Evolutionary conservation across 2,888 invertebrate species (phyloP).

Genomic region (Colletes collaris): DNA sequence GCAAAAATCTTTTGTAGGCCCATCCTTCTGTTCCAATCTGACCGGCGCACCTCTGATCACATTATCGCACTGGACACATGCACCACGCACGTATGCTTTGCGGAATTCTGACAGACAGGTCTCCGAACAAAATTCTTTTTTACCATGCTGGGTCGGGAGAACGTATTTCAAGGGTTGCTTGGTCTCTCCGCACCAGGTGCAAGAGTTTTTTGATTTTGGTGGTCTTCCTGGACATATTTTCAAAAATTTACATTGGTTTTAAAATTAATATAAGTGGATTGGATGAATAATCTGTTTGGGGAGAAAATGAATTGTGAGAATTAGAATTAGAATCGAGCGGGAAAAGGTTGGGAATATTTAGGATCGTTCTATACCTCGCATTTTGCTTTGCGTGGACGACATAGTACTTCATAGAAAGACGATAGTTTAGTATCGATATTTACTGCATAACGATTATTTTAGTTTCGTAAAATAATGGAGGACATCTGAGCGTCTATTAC

Average conservation of each 20-base stretch:
- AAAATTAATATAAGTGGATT: background rate
- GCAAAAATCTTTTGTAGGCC: conserved; percentile 91
- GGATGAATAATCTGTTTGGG: too few species aligned
- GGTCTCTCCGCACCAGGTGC: conserved; percentile 94
- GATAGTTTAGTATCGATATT: conserved; percentile 21
- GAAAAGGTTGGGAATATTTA: background rate
- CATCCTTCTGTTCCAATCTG: conserved; percentile 83
- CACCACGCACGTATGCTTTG: conserved; percentile 94
- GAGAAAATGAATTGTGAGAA: too few species aligned
- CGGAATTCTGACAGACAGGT: conserved; percentile 94
- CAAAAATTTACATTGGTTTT: conserved; percentile 1
- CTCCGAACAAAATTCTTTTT: conserved; percentile 96
- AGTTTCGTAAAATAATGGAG: conserved; percentile 49
- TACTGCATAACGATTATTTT: conserved; percentile 29
- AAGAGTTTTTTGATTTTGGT: conserved; percentile 88
- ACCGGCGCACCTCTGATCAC: conserved; percentile 91
- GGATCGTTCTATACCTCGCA: conserved; percentile 71
- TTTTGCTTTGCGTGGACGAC: conserved; percentile 76
- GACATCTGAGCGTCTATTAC: conserved; percentile 58
- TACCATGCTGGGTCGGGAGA: conserved; percentile 93
- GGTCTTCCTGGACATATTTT: conserved; percentile 89
- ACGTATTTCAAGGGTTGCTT: conserved; percentile 94
- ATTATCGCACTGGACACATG: conserved; percentile 94
- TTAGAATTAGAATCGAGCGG: too few species aligned
- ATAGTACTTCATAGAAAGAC: conserved; percentile 60